These are phyloP conservation scores for Heteromyza rotundicornis DNA, from an alignment of 2,888 invertebrate species.

Conservation along the genomic window DNA sequence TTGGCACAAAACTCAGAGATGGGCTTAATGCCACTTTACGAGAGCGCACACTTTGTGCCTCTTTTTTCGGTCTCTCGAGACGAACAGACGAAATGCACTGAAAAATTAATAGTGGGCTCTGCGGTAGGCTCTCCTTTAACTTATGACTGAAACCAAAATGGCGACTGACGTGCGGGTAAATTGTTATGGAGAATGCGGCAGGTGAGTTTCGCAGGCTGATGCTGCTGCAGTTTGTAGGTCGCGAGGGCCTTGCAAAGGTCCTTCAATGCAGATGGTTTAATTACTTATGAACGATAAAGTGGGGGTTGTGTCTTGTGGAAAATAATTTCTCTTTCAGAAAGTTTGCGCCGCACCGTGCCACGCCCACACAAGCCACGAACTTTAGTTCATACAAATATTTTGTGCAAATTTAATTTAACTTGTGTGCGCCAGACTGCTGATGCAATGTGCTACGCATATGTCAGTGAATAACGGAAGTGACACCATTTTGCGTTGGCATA, in stretches of 20 bases:
- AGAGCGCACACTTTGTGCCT: too few relatives aligned
- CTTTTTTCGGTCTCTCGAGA: too few relatives aligned
- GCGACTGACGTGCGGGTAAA: too few relatives aligned
- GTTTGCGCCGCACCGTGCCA: not conserved
- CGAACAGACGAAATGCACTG: too few relatives aligned
- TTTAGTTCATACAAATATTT: not conserved
- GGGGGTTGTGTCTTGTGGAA: slow-evolving; percentile 30
- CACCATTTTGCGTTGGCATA: slow-evolving; percentile 7
- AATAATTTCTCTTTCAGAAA: slow-evolving; percentile 37
- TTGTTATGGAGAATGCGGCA: too few relatives aligned
- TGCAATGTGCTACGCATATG: not conserved
- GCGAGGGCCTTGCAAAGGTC: not conserved
- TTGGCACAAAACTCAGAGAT: not conserved
- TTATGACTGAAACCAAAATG: too few relatives aligned
- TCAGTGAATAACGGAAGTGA: too few relatives aligned
- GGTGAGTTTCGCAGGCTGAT: too few relatives aligned
- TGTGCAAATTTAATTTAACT: slow-evolving; percentile 22
- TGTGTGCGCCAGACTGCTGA: not conserved
- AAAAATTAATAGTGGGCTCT: too few relatives aligned
- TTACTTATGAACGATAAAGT: slow-evolving; percentile 56
- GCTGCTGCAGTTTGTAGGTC: not conserved
- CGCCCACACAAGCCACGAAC: not conserved
- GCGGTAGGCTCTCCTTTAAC: too few relatives aligned
- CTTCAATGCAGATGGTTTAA: slow-evolving; percentile 43
- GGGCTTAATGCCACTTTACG: not conserved